Evolutionary conservation across 2,888 invertebrate genomes (phyloP), one percentile per base, ranked within the genome.

Genomic region (Stenotaenia linearis): DNA sequence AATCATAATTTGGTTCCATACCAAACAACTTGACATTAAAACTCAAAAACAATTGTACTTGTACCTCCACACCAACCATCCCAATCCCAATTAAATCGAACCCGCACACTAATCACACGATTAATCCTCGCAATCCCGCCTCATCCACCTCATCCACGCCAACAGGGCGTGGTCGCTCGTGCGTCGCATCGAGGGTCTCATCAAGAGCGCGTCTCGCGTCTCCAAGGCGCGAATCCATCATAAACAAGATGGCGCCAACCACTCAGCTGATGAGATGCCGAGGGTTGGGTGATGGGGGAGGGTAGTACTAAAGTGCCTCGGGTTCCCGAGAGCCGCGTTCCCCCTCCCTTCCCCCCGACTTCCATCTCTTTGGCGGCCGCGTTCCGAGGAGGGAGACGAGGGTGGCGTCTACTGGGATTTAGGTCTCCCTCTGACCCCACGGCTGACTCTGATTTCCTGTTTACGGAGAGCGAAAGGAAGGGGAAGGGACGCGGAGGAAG

Each of bases 291-390:
- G 32, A 30, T 25, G 74, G 74, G 74, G 74, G 18, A 18, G 32
- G 74, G 15, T 23, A 74, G 28, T 74, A 30, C 15, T 74, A 32
- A 32, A 32, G 74, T 32, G 74, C 74, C 74, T 74, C 74, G 74
- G 30, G 74, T 74, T 74, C 74, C 74, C 74, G 74, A 74, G 32
- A 74, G 28, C 74, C 23, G 74, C 32, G 28, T 74, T 30, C 21
- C n/a, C 23, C 23, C 25, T n/a, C 30, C 23, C 12, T 21, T 23
- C 15, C 74, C 30, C 74, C 30, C 30, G 28, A 30, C 74, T 32
- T 74, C 25, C 74, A 30, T 74, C 74, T 28, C 74, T 50, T 50
- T 50, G 74, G 28, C 30, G 74, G 74, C 74, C 74, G 50, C 50
- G 50, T 50, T 50, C n/a, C 50, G 18, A 50, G 50, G 50, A 50